Evolutionary conservation across 2,113 vertebrate genomes (phyloP).

Genomic region (Ailurus styani): DNA sequence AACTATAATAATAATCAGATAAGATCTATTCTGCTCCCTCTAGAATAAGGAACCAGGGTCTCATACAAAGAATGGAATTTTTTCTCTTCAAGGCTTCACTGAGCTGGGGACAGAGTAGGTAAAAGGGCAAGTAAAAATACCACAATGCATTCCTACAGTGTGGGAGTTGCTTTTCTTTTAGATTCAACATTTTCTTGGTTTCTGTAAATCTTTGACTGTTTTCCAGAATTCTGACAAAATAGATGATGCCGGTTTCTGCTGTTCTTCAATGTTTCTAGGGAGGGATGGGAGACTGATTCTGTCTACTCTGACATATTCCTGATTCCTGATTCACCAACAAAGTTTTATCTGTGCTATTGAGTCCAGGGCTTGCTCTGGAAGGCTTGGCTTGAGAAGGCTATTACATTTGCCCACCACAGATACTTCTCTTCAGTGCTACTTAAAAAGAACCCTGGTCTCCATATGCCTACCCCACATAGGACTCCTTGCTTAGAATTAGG

Average conservation of each 20-base stretch:
- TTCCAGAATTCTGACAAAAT: background rate
- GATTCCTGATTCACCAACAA: background rate
- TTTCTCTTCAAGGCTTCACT: background rate
- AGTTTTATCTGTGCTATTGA: background rate
- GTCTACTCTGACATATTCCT: background rate
- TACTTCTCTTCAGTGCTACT: background rate
- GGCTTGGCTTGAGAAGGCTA: background rate
- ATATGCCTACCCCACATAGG: background rate
- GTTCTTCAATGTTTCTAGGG: background rate
- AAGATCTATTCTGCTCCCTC: background rate
- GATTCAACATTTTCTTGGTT: background rate
- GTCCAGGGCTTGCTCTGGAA: background rate
- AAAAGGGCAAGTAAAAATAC: background rate
- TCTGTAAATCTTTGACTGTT: background rate
- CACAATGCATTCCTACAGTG: background rate
- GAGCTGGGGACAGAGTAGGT: background rate
- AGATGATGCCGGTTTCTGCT: background rate
- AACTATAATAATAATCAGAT: background rate
- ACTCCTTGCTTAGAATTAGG: background rate
- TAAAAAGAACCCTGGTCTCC: background rate
- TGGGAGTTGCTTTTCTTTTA: slow-evolving; percentile 9
- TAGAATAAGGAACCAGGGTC: background rate
- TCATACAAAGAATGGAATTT: background rate
- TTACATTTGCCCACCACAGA: background rate
- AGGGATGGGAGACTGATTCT: background rate